Evolutionary conservation across 1,140 invertebrate species (phyloP).

Genomic region (Drosophila rufa): DNA sequence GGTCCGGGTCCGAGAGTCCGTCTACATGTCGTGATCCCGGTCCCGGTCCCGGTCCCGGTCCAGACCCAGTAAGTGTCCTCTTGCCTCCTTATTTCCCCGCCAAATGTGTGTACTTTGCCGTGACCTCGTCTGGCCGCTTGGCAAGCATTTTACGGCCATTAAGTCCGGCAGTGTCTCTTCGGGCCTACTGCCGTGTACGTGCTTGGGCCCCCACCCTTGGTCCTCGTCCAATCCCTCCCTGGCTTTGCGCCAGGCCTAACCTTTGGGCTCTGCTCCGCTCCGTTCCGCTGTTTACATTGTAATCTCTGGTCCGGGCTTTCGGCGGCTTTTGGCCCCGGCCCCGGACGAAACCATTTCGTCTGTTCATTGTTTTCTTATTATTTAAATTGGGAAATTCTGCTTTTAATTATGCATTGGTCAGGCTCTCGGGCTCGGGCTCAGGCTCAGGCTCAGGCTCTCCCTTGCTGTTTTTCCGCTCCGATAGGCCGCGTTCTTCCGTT

Average conservation of each 20-base stretch:
- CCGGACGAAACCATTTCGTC: conserved; percentile 16
- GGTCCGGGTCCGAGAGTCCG: neutral
- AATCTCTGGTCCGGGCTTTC: conserved; percentile 45
- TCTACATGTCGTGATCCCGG: conserved; percentile 31
- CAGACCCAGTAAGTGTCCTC: conserved; percentile 10
- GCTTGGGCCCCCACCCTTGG: neutral
- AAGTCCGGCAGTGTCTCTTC: conserved; percentile 66
- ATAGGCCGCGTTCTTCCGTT: neutral
- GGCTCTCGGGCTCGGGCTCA: conserved; percentile 12
- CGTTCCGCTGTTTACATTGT: conserved; percentile 61
- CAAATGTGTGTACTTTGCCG: conserved; percentile 30
- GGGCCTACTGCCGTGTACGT: conserved; percentile 11
- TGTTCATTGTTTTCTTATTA: conserved; percentile 70
- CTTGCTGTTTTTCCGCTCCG: conserved; percentile 13
- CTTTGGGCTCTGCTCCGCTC: conserved; percentile 26
- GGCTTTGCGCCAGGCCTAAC: conserved; percentile 37
- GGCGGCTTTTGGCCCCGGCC: conserved; percentile 14
- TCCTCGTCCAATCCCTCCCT: conserved; percentile 2
- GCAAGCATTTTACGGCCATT: conserved; percentile 79
- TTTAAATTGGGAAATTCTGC: conserved; percentile 74
- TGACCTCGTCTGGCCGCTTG: conserved; percentile 69
- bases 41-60: neutral
- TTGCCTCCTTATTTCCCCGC: neutral
- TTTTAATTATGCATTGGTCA: conserved; percentile 74
- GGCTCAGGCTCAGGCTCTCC: conserved; percentile 18